A percentile compares a stretch with the other conserved stretches of the same genome.
Evolutionary conservation across 2,113 vertebrate species (phyloP).

Genomic region (Chrysemys picta): DNA sequence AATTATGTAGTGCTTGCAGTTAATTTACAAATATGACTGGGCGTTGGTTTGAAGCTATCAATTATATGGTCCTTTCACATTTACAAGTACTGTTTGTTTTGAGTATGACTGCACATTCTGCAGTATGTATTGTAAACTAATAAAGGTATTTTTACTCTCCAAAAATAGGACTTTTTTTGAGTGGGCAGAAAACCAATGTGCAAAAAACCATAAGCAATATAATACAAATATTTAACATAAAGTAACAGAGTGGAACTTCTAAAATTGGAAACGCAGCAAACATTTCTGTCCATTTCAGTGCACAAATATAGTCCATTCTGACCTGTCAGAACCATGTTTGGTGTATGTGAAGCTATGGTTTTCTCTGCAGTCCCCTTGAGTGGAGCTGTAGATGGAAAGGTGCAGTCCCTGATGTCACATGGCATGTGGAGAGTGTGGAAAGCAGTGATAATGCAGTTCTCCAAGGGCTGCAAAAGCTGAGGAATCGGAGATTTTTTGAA

Average conservation of each 20-base stretch:
- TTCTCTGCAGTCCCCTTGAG: background rate
- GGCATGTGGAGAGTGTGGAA: background rate
- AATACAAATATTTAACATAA: background rate
- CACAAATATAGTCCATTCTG: background rate
- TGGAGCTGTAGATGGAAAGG: background rate
- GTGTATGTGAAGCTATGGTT: background rate
- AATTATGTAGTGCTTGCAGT: background rate
- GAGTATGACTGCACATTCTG: background rate
- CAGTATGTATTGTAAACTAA: background rate
- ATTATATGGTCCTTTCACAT: background rate
- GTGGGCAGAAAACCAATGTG: background rate
- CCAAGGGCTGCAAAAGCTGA: too few relatives aligned
- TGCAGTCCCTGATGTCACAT: background rate
- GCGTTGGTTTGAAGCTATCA: background rate
- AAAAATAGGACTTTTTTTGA: background rate
- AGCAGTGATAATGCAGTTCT: background rate
- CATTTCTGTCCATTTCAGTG: background rate
- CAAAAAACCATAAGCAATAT: background rate
- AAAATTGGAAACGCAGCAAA: background rate
- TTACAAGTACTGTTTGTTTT: background rate
- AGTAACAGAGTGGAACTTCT: background rate
- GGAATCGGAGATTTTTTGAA: too few relatives aligned
- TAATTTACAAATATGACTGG: background rate
- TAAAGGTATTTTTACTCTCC: background rate
- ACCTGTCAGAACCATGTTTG: background rate